Evolutionary conservation across 2,113 vertebrate species (phyloP), one percentile per base, ranked within the genome.

Genomic region (Meleagris gallopavo): DNA sequence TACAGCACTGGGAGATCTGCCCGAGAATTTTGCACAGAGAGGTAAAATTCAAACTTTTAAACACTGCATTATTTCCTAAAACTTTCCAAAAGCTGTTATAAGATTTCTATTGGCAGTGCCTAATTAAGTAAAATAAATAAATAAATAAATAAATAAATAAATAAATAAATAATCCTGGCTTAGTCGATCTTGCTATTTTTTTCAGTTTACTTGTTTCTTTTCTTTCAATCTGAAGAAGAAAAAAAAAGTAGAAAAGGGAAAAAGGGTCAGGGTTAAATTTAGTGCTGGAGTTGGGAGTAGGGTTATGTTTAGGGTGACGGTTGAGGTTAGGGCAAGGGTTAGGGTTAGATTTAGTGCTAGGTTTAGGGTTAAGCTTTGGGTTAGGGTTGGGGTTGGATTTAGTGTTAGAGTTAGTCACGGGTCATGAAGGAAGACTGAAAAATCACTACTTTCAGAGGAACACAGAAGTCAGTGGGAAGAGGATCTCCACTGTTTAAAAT

Each of bases 1-100:
- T 10, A 43, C 50, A 54, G 29, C 58, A 16, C 20, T 54, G 45
- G 16, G 38, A 94, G 5, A 75, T 12, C 2, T 9, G 7, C 6
- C 40, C 82, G 43, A 87, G 30, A 48, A 7, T 34, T 67, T 62
- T 9, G 2, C 4, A 18, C 6, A 10, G 6, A 0, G 0, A 50
- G 64, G 21, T 41, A 67, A 83, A 88, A 36, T 57, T 11, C 36
- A 54, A 64, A 22, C 9, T 78, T 81, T 88, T 79, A 60, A 76
- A 62, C 12, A 61, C 14, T 6, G 12, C 7, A 3, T 45, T 65
- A 14, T 57, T 85, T 75, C 36, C 30, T 79, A 36, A 6, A 69
- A 61, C 34, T 38, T 82, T 89, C 67, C 40, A 69, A 54, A 70
- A 76, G 6, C 10, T 58, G 14, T 30, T 75, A 20, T 2, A 10